These are phyloP conservation scores for Tachysurus vachellii DNA, from an alignment of 2,113 vertebrate genomes.

Conservation along the genomic window DNA sequence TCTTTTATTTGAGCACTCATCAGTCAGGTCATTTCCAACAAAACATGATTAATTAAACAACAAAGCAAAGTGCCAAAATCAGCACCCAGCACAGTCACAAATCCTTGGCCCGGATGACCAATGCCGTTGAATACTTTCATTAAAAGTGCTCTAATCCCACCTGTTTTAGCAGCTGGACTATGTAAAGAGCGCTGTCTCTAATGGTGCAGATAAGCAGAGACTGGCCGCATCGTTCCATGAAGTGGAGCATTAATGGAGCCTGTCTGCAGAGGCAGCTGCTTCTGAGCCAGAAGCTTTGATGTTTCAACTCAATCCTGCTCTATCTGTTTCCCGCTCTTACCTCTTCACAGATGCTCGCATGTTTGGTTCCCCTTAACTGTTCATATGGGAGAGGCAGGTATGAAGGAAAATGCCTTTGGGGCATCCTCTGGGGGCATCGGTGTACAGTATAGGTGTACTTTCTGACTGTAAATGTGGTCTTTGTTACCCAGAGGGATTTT, in stretches of 20 bases:
- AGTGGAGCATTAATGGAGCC: constrained; percentile 12
- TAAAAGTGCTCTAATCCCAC: background rate
- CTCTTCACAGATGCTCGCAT: background rate
- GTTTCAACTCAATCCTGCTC: background rate
- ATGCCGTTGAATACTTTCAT: background rate
- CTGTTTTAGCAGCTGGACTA: constrained; percentile 14
- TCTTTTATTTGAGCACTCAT: background rate
- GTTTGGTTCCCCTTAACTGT: background rate
- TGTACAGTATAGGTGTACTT: background rate
- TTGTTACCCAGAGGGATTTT: background rate
- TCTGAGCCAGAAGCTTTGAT: constrained; percentile 32
- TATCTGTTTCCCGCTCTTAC: constrained; percentile 5
- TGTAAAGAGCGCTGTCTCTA: background rate
- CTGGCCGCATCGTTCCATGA: background rate
- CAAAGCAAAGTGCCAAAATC: background rate
- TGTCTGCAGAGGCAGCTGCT: constrained; percentile 28
- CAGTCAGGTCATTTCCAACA: background rate
- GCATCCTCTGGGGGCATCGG: background rate
- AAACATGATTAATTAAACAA: background rate
- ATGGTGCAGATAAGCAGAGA: constrained; percentile 13
- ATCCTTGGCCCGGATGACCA: background rate
- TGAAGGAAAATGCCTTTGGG: background rate
- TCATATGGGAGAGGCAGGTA: background rate
- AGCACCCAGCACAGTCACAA: background rate
- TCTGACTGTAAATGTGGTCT: background rate